These are phyloP conservation scores for Zonotrichia albicollis DNA, from an alignment of 2,797 vertebrate species.

Conservation along the genomic window DNA sequence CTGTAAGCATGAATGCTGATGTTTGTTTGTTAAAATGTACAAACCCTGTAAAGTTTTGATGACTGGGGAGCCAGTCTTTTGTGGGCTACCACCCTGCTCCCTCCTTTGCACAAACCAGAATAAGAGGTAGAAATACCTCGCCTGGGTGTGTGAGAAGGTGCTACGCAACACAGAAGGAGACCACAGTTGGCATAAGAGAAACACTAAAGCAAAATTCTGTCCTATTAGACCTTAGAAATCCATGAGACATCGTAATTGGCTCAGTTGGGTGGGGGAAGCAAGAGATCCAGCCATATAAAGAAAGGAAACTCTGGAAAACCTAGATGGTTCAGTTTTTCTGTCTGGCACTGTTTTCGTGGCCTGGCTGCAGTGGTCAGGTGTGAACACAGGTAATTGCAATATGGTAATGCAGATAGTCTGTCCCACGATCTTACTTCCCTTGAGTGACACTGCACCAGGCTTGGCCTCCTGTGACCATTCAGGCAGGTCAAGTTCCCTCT, in stretches of 20 bases:
- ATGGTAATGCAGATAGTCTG: not conserved
- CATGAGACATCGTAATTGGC: not conserved
- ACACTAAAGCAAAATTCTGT: not conserved
- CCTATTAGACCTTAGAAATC: not conserved
- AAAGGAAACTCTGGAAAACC: not conserved
- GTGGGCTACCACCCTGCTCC: not conserved
- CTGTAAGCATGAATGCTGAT: not conserved
- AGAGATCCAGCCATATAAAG: not conserved
- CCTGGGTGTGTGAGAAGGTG: not conserved
- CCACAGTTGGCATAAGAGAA: not conserved
- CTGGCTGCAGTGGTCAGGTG: not conserved
- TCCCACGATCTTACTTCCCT: not conserved
- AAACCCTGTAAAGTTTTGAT: not conserved
- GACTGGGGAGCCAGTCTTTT: not conserved
- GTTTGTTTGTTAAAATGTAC: not conserved
- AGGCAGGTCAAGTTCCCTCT: not conserved
- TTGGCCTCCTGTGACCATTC: not conserved
- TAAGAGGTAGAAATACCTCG: accelerated
- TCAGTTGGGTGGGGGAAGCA: not conserved
- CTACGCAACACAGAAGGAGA: accelerated
- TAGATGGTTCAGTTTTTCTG: not conserved
- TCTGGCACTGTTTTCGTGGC: not conserved
- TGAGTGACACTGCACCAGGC: not conserved
- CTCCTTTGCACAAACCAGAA: not conserved
- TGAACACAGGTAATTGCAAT: not conserved